Base-by-base conservation (phyloP, 1,140 invertebrate genomes). In the Telenomus remus region DNA sequence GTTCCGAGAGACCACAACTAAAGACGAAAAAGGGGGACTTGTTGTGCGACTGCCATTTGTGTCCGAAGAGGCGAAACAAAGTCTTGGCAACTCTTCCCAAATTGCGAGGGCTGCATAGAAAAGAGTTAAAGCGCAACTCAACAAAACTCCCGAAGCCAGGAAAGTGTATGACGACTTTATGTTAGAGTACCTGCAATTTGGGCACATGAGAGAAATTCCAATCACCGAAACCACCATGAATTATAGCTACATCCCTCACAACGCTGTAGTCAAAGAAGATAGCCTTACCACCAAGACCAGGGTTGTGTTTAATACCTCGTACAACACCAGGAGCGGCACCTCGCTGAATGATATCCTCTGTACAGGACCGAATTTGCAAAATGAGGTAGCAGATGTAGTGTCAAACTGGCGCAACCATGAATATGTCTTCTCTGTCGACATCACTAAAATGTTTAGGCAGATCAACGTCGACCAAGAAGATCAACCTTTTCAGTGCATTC, bases 231-330 rank as follows among this genome's bases (percentile, higher is more conserved):
- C 7, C 11, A 44, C 6, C 6, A 13, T 44, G 12, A 7, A 13
- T 1, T 27, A 27, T 8, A 4, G 11, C 12, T 44, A 2, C 12
- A 7, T 44, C 1, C 13, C 43, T 1, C 43, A 44, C 13, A 7
- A 44, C 4, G 43, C 11, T 0, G 85, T 89, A 0, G 27, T 87
- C 3, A 78, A 79, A 15, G 77, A 81, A 19, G 57, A 80, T 0
- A 80, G 78, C 10, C 56, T 51, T 0, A 84, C 82, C 0, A 86
- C 84, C 2, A 79, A 80, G 44, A 35, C 84, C 7, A 76, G 85
- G n/a, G 80, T 84, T 1, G 85, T 87, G 0, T 86, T 87, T 53
- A 83, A 86, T 53, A 82, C 50, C 2, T 53, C 53, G 11, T 4
- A 11, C 9, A 50, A 50, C n/a, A 13, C 48, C 0, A 8, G 11